Evolutionary conservation across 64 coral and sea anemone species (phyloP), one percentile per base, ranked within the genome.

Genomic region (Astreopora myriophthalma): DNA sequence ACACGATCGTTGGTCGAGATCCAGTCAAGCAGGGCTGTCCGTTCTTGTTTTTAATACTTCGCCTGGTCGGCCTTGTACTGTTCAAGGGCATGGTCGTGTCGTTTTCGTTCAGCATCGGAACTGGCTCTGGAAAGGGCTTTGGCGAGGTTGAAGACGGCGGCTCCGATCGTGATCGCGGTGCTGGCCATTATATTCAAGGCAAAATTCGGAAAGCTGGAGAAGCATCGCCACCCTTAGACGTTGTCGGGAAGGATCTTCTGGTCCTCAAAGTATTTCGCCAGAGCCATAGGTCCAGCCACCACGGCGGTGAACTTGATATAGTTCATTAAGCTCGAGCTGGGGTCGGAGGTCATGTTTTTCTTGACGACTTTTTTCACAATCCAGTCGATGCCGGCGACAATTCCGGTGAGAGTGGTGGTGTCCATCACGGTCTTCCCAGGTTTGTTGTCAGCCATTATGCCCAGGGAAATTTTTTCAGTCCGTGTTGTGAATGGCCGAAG

Each of bases 51-150:
- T 44, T 11, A 2, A 64, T 85, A n/a, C 35, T 34, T 0, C 12
- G 75, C 1, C 42, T 29, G 22, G 66, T 71, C 28, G n/a, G 24
- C n/a, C 67, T 88, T 38, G 61, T 93, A 93, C 8, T 78, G 44
- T 61, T 93, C 92, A 2, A 93, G 6, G 1, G 82, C 91, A 14
- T 79, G 46, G 36, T 87, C 82, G 13, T 93, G 57, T 31, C 91
- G 33, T 32, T 55, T 79, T 14, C 32, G 30, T 34, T 87, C 72
- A 0, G 19, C 82, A 2, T 86, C 80, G 19, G n/a, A n/a, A n/a
- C 6, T 7, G 3, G 4, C 0, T 2, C 80, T 71, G 34, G 11
- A 7, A 0, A 86, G 30, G 1, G 34, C 74, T 28, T 68, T 85
- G 12, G 90, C 90, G 1, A 92, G 81, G 48, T 92, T 91, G 0